phyloP scores from a whole-genome alignment of 2,113 vertebrate genomes.

The Barnardius zonarius region DNA sequence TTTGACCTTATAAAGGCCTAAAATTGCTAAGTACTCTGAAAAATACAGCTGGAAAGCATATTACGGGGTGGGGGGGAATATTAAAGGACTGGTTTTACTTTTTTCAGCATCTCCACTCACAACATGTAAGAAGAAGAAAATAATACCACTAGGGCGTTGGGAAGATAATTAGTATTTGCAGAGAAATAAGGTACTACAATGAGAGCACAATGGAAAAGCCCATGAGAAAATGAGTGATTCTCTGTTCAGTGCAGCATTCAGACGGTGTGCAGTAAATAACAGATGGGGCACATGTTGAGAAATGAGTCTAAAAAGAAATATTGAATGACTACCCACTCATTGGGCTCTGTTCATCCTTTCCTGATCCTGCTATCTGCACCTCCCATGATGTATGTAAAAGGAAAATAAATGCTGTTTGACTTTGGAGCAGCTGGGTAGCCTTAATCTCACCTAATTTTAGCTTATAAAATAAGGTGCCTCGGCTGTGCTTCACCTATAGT shows the following conservation, averaged over 20 bases:
- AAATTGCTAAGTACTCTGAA: background rate
- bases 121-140: background rate
- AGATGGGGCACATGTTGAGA: background rate
- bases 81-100: background rate
- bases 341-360: background rate
- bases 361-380: background rate
- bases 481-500: background rate
- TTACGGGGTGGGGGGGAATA: background rate
- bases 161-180: conserved; percentile 21
- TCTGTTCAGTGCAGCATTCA: background rate
- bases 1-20: background rate
- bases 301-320: background rate
- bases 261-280: conserved; percentile 35
- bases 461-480: background rate
- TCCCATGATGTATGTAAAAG: background rate
- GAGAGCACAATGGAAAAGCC: background rate
- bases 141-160: background rate
- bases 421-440: background rate
- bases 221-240: conserved; percentile 14
- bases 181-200: background rate
- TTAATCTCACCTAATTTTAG: conserved; percentile 36
- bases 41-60: background rate
- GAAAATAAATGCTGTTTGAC: conserved; percentile 14
- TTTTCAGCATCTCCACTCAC: background rate
- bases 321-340: background rate